Evolutionary conservation across 1,140 invertebrate species (phyloP).

Genomic region (Polypedilum vanderplanki): DNA sequence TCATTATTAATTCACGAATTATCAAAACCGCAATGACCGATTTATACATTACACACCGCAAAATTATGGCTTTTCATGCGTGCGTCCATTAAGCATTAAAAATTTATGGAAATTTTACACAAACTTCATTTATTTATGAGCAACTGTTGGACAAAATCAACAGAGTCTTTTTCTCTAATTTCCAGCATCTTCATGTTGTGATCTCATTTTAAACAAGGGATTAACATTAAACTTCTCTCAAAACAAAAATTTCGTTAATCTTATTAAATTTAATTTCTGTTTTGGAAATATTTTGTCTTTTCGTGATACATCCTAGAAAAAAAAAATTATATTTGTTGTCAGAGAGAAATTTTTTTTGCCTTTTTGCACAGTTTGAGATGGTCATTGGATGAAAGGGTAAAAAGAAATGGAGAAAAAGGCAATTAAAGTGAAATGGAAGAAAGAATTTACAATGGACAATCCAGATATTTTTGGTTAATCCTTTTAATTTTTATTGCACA

Average conservation of each 20-base stretch:
- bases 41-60: slow-evolving; percentile 12
- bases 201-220: neutral
- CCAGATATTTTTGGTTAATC: slow-evolving; percentile 1
- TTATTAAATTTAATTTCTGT: slow-evolving; percentile 24
- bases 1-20: slow-evolving; percentile 19
- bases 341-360: neutral
- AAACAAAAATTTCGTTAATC: slow-evolving; percentile 25
- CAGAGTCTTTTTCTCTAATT: neutral
- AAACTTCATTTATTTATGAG: too few species aligned
- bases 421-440: neutral
- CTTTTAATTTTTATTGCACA: slow-evolving; percentile 19
- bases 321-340: slow-evolving; percentile 12
- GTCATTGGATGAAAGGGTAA: neutral
- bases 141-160: too few species aligned
- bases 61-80: slow-evolving; percentile 12
- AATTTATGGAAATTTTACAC: too few species aligned
- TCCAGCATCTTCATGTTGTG: too few species aligned
- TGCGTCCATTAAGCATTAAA: neutral
- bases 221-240: slow-evolving; percentile 14
- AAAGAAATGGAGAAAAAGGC: neutral
- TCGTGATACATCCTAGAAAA: neutral
- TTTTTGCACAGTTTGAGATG: neutral
- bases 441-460: too few species aligned
- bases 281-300: slow-evolving; percentile 20
- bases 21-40: slow-evolving; percentile 5